phyloP scores from a whole-genome alignment of 2,113 vertebrate species.

The Tenebrosternarchus preto region DNA sequence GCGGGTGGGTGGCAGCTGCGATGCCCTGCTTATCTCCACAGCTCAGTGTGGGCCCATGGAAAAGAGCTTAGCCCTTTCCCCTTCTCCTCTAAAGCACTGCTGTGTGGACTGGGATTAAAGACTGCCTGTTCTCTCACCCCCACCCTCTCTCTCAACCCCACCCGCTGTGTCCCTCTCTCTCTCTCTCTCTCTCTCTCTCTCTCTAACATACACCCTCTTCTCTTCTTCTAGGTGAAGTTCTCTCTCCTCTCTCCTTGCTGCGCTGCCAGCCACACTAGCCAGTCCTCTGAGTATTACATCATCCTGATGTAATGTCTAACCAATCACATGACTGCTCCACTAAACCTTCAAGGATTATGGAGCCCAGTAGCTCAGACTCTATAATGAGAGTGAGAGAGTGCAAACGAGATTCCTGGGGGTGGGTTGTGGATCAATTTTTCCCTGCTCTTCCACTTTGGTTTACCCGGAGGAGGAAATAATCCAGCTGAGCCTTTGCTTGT shows the following conservation, averaged over 20 bases:
- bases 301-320: constrained; percentile 92
- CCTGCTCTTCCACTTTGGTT: constrained; percentile 58
- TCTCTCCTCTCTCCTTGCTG: constrained; percentile 61
- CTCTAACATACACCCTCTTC: constrained; percentile 50
- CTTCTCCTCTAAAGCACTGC: constrained; percentile 45
- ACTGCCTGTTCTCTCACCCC: constrained; percentile 48
- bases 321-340: constrained; percentile 74
- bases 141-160: constrained; percentile 61
- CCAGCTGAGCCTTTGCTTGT: constrained; percentile 34
- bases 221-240: constrained; percentile 33
- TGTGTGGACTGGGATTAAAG: constrained; percentile 55
- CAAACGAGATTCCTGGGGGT: constrained; percentile 67
- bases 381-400: constrained; percentile 79
- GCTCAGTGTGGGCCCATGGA: constrained; percentile 50
- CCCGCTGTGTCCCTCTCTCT: constrained; percentile 52
- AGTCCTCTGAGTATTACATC: constrained; percentile 85
- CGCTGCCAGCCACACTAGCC: constrained; percentile 79
- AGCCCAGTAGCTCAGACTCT: constrained; percentile 77
- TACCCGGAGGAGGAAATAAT: constrained; percentile 57
- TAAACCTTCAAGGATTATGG: constrained; percentile 82
- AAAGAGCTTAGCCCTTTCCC: constrained; percentile 46
- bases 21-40: constrained; percentile 49
- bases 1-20: neutral
- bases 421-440: constrained; percentile 69
- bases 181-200: constrained; percentile 62